A percentile compares a stretch with the other conserved stretches of the same genome.
phyloP scores from a whole-genome alignment of 2,888 invertebrate species.

The Mythimna loreyi region DNA sequence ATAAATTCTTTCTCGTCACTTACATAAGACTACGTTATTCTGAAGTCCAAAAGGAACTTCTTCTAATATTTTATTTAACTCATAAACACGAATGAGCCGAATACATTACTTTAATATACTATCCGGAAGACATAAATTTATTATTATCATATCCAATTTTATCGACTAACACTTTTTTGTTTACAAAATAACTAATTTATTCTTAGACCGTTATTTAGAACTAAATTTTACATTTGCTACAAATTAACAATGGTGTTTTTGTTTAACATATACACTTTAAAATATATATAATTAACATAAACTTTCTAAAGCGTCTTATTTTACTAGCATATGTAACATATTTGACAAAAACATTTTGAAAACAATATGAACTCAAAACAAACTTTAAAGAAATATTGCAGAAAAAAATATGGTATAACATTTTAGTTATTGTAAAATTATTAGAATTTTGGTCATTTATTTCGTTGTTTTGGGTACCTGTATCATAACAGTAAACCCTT shows the following conservation, averaged over 20 bases:
- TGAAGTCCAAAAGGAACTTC: conserved; percentile 85
- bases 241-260: background rate
- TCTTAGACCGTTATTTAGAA: conserved; percentile 46
- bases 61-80: conserved; percentile 70
- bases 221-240: conserved; percentile 4
- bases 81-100: conserved; percentile 82
- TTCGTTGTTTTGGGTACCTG: conserved; percentile 58
- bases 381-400: background rate
- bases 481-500: conserved; percentile 17
- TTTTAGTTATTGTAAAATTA: conserved; percentile 6
- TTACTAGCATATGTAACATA: background rate
- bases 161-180: conserved; percentile 71
- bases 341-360: background rate
- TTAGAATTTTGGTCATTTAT: conserved; percentile 49
- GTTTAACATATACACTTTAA: background rate
- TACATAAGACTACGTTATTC: conserved; percentile 75
- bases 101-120: conserved; percentile 83
- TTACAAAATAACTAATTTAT: conserved; percentile 52
- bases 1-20: conserved; percentile 86
- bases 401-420: background rate
- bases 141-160: conserved; percentile 79
- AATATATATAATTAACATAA: background rate
- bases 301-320: conserved; percentile 24
- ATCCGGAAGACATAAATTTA: conserved; percentile 90
- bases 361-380: background rate